phyloP scores from a whole-genome alignment of 2,797 vertebrate species.

The Hoplostethus atlanticus region DNA sequence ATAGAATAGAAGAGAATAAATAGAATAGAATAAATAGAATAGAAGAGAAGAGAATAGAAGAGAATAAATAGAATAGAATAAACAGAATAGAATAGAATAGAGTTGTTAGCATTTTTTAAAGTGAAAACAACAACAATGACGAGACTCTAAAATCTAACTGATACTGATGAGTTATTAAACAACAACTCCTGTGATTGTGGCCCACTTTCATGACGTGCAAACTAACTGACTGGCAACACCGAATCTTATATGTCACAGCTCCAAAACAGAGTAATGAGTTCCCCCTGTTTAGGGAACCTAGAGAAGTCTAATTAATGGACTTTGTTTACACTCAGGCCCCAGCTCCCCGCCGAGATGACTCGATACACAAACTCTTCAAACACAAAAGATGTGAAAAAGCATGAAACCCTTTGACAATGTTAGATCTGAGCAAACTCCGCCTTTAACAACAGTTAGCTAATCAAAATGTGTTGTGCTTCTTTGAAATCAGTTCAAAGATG shows the following conservation, averaged over 20 bases:
- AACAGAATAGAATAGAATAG: not conserved
- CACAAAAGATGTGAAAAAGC: slow-evolving; percentile 6
- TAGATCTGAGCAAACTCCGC: not conserved
- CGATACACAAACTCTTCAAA: slow-evolving; percentile 31
- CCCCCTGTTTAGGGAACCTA: slow-evolving; percentile 7
- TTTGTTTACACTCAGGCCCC: slow-evolving; percentile 20
- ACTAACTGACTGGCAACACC: slow-evolving; percentile 9
- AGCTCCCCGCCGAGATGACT: slow-evolving; percentile 11
- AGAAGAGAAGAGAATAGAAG: not conserved
- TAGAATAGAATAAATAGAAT: no score
- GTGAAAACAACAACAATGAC: not conserved
- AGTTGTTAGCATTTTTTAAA: no score
- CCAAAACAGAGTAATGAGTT: slow-evolving; percentile 16
- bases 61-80: not conserved
- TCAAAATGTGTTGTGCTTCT: not conserved
- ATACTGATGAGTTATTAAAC: slow-evolving; percentile 6
- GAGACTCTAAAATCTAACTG: not conserved
- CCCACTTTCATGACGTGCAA: slow-evolving; percentile 9
- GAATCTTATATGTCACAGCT: not conserved
- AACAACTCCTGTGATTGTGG: not conserved
- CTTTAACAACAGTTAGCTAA: not conserved
- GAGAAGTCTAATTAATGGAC: slow-evolving; percentile 39
- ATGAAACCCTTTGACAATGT: not conserved
- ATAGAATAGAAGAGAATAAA: no score
- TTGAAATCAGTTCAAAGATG: slow-evolving; percentile 18